Evolutionary conservation across 2,888 invertebrate species (phyloP).

Genomic region (Colletes collaris): DNA sequence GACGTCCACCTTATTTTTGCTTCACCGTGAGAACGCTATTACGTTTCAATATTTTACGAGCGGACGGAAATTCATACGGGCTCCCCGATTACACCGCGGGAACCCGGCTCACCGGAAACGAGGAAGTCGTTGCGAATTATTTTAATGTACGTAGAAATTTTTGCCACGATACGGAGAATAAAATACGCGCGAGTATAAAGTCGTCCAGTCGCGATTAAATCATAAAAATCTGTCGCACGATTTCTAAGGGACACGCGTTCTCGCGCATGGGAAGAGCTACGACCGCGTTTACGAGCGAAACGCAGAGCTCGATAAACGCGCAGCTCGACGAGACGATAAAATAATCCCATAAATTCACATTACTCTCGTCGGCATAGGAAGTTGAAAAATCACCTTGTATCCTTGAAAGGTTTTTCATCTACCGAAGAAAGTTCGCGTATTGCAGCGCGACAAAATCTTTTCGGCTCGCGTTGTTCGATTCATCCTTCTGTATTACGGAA

Average conservation of each 20-base stretch:
- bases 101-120: constrained; percentile 12
- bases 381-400: constrained; percentile 66
- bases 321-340: constrained; percentile 48
- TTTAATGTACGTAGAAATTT: constrained; percentile 12
- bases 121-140: constrained; percentile 28
- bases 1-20: constrained; percentile 8
- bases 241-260: constrained; percentile 3
- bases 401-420: constrained; percentile 60
- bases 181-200: background rate
- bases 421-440: constrained; percentile 37
- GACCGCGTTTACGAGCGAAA: constrained; percentile 30
- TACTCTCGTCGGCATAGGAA: constrained; percentile 43
- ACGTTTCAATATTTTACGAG: constrained; percentile 42
- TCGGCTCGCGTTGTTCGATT: constrained; percentile 26
- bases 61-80: constrained; percentile 27
- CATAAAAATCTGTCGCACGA: constrained; percentile 46
- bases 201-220: constrained; percentile 22
- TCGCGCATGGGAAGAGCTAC: background rate
- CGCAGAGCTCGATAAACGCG: constrained; percentile 40
- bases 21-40: constrained; percentile 19
- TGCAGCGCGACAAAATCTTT: constrained; percentile 53
- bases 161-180: background rate
- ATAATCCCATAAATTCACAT: constrained; percentile 68
- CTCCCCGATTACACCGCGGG: constrained; percentile 3
- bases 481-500: background rate